Conservation (phyloP, 1,140 invertebrate species). For the Aradophagus sp. region DNA sequence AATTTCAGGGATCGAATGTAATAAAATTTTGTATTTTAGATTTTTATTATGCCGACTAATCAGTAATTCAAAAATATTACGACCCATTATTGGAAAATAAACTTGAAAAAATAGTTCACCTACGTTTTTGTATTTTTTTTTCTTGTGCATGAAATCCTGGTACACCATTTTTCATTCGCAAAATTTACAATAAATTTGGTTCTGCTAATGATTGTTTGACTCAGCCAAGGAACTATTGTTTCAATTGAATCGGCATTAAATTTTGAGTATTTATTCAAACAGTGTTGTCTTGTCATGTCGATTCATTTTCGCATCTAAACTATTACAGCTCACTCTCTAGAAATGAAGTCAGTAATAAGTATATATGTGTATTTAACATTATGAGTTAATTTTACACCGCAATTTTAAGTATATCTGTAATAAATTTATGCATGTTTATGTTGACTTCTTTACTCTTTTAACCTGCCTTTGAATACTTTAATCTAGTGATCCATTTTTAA, state of each 20-base stretch:
- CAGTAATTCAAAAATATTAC: slow-evolving; percentile 8
- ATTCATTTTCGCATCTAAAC: slow-evolving; percentile 49
- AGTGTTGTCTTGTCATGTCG: slow-evolving; percentile 36
- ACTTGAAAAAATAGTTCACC: too few species aligned
- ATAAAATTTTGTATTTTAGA: too few species aligned
- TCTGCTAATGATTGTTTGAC: slow-evolving; percentile 31
- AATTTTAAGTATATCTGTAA: slow-evolving; percentile 35
- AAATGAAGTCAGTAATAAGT: slow-evolving; percentile 42
- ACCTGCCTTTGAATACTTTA: slow-evolving; percentile 14
- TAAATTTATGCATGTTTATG: slow-evolving; percentile 46
- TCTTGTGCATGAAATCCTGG: not conserved
- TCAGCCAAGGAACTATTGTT: slow-evolving; percentile 51
- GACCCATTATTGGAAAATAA: too few species aligned
- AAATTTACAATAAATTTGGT: slow-evolving; percentile 36
- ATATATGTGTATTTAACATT: too few species aligned
- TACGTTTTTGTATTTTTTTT: too few species aligned
- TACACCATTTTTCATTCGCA: not conserved
- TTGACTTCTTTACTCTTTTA: slow-evolving; percentile 35
- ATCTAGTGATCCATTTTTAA: slow-evolving; percentile 7
- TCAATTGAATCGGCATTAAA: slow-evolving; percentile 45
- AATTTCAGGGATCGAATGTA: slow-evolving; percentile 14
- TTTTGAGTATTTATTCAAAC: slow-evolving; percentile 44
- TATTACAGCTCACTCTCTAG: slow-evolving; percentile 42
- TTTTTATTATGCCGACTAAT: not conserved
- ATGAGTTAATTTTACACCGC: slow-evolving; percentile 48